phyloP scores from a whole-genome alignment of 1,140 invertebrate genomes.

The Aethina tumida region DNA sequence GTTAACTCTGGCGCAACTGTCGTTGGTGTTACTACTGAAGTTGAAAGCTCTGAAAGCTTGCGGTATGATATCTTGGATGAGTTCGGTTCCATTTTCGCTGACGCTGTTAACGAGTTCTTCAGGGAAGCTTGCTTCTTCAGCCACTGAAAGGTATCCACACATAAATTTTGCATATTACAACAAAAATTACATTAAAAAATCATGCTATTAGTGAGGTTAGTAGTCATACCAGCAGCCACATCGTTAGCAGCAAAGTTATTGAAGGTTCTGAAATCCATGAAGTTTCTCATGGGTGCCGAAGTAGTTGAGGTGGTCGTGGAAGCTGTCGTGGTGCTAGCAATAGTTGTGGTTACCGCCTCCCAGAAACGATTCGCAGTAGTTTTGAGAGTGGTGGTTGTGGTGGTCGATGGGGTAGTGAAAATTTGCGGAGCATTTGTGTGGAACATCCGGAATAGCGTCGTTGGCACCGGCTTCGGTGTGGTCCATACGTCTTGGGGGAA shows the following conservation, averaged over 20 bases:
- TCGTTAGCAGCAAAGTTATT: conserved; percentile 27
- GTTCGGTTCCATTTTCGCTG: conserved; percentile 26
- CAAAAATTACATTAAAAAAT: neutral
- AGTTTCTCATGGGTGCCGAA: conserved; percentile 18
- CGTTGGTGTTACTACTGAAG: conserved; percentile 15
- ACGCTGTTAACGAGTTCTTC: conserved; percentile 16
- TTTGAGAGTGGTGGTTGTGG: conserved; percentile 10
- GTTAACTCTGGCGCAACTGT: conserved; percentile 67
- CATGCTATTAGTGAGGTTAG: conserved; percentile 3
- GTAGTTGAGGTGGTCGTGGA: conserved; percentile 20
- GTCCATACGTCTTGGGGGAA: conserved; percentile 11
- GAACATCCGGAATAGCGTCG: conserved; percentile 26
- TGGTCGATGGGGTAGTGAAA: conserved; percentile 13
- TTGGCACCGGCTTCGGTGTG: conserved; percentile 24
- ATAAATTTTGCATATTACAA: neutral
- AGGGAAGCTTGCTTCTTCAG: conserved; percentile 18
- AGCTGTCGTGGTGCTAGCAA: conserved; percentile 35
- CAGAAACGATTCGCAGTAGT: conserved; percentile 17
- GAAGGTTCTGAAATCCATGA: conserved; percentile 27
- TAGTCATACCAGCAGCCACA: conserved; percentile 26
- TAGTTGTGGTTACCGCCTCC: conserved; percentile 32
- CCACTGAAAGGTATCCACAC: conserved; percentile 18
- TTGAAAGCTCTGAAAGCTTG: conserved; percentile 27
- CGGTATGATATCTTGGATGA: conserved; percentile 28
- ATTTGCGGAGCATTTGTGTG: conserved; percentile 38